Evolutionary conservation across 2,797 vertebrate genomes (phyloP), one percentile per base, ranked within the genome.

Genomic region (Allobates femoralis): DNA sequence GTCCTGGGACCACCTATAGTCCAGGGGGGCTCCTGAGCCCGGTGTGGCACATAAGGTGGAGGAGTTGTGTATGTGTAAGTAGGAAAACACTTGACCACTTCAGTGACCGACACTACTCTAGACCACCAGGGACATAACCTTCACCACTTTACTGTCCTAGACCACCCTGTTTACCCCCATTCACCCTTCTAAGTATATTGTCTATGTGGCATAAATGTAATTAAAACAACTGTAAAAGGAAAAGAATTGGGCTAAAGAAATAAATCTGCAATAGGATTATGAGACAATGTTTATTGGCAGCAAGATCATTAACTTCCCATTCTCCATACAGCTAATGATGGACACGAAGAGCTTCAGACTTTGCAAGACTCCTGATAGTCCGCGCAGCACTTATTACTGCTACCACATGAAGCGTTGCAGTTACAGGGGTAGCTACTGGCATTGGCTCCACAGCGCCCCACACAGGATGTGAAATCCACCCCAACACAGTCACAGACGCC

Each of bases 401-500:
- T 66, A 30, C 16, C n/a, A 30, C 89, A 89, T 1, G 84, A 18
- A 19, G 69, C 81, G 18, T 87, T 89, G 46, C 89, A 89, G 60
- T 84, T 86, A 71, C 89, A 89, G 0, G 89, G 84, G 28, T 46
- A 86, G 16, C 37, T n/a, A 6, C 28, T 28, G 4, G 84, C 53
- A 34, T 88, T 86, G 69, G 89, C 86, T 62, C 89, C 89, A 50
- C 89, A 89, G 41, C 89, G 81, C 37, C 86, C 89, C 41, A 46
- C 71, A 16, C 89, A 89, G 80, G 84, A 58, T 19, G 67, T 73
- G 11, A 89, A 64, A 66, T 89, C 77, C 30, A 89, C 89, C 58
- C 87, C 89, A 5, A 28, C 3, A 41, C 89, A 89, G 81, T 80
- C 80, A 18, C 89, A 89, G 69, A 81, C 84, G 2, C 86, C 87